Evolutionary conservation across 2,888 invertebrate species (phyloP), one percentile per base, ranked within the genome.

Genomic region (Lutraria lutraria): DNA sequence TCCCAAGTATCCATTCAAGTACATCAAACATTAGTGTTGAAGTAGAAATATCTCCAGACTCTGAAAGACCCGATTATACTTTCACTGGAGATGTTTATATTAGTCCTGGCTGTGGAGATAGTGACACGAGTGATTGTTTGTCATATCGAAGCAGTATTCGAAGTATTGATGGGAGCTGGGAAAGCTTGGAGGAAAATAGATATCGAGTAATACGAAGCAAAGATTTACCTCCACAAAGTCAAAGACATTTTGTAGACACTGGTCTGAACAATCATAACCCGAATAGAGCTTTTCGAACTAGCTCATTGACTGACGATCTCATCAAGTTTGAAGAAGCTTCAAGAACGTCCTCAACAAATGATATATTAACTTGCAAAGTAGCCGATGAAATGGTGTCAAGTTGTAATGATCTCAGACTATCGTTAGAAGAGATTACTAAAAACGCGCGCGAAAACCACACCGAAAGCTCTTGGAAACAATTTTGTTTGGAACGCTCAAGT

Each of bases 21-120:
- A 43, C 85, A 25, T 86, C 90, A 34, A 88, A 82, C 72, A 86
- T 86, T 82, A 90, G 90, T 68, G 52, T 60, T 19, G 60, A 68
- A 12, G n/a, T 54, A 31, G 56, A 79, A 79, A 54, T 21, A 34
- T 53, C 21, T 81, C 10, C 53, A 3, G 63, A 72, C 8, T 56
- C 87, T 19, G 56, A 29, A 43, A 34, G 85, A 12, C 79, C 68
- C 2, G 21, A 25, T 29, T 92, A 88, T 60, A 83, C 85, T 3
- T 92, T 86, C 68, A 90, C 92, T 15, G 89, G 92, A n/a, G 92
- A 92, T 80, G 92, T 90, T n/a, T 92, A 84, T 80, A 87, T 90
- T 12, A 87, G 81, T 79, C 87, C 83, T 53, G 76, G 76, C n/a
- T 60, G 29, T 52, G 79, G 72, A 0, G 56, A 63, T 31, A 88